Evolutionary conservation across 2,888 invertebrate species (phyloP).

Genomic region (Eupithecia inturbata): DNA sequence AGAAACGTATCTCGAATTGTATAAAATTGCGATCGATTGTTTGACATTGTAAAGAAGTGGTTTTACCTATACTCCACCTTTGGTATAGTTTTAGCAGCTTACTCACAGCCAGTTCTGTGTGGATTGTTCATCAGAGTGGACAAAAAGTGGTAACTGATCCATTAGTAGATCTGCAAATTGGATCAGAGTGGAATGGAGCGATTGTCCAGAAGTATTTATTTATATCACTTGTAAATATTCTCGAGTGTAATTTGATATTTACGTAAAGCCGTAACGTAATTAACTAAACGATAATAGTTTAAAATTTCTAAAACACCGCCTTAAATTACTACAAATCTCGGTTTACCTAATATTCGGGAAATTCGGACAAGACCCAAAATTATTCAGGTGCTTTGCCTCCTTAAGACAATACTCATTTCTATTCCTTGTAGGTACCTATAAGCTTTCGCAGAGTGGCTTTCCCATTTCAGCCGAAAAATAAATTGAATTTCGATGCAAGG

Average conservation of each 20-base stretch:
- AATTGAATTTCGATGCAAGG: constrained; percentile 30
- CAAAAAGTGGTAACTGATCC: no score
- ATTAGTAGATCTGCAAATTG: no score
- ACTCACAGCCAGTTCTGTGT: neutral
- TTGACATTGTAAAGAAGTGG: neutral
- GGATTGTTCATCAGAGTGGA: no score
- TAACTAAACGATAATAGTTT: neutral
- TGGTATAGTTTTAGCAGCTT: neutral
- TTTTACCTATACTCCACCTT: neutral
- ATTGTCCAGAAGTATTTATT: no score
- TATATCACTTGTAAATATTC: neutral
- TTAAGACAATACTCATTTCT: neutral
- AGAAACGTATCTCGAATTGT: neutral
- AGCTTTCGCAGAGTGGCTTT: neutral
- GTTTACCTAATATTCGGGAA: no score
- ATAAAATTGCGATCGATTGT: no score
- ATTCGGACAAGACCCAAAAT: neutral
- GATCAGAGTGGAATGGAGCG: no score
- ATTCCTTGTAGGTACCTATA: neutral
- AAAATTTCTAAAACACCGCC: neutral
- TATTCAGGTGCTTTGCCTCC: neutral
- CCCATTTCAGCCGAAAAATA: constrained; percentile 14
- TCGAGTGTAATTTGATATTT: neutral
- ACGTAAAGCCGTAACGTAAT: neutral
- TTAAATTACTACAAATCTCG: neutral